Evolutionary conservation across 2,797 vertebrate species (phyloP).

Genomic region (Pseudopleuronectes americanus): DNA sequence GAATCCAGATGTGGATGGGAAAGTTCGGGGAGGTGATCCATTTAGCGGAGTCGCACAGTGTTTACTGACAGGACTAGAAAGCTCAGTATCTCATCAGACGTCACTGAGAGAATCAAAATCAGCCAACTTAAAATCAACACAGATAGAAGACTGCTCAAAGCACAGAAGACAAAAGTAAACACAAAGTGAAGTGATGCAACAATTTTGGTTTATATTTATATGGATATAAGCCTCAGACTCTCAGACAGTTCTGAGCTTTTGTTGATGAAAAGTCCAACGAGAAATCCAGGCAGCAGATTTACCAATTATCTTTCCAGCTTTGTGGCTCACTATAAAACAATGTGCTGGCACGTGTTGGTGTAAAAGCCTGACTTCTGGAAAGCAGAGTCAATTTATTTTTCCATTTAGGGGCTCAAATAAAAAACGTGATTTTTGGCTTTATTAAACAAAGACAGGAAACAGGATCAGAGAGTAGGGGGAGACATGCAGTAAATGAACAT

Average conservation of each 20-base stretch:
- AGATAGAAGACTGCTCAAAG: constrained; percentile 48
- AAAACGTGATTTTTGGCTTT: too few species aligned
- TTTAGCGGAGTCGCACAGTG: constrained; percentile 52
- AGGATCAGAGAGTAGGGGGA: too few species aligned
- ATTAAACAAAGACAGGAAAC: too few species aligned
- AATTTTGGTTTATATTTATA: constrained; percentile 13
- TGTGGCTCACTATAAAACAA: neutral
- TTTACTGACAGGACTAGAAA: constrained; percentile 41
- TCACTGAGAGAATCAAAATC: constrained; percentile 53
- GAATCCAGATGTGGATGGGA: constrained; percentile 52
- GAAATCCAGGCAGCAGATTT: neutral
- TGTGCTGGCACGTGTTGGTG: neutral
- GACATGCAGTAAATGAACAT: too few species aligned
- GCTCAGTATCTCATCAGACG: constrained; percentile 37
- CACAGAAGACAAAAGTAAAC: constrained; percentile 33
- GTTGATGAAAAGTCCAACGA: constrained; percentile 1
- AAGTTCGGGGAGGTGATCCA: constrained; percentile 32
- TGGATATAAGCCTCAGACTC: neutral
- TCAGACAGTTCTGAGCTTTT: neutral
- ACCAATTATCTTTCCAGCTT: neutral
- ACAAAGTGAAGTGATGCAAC: constrained; percentile 35
- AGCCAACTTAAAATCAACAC: constrained; percentile 34
- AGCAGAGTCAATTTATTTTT: neutral
- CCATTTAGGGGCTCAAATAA: neutral
- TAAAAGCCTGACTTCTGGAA: neutral